These are phyloP conservation scores for Ericerus pela DNA, from an alignment of 1,140 invertebrate species.

Conservation along the genomic window DNA sequence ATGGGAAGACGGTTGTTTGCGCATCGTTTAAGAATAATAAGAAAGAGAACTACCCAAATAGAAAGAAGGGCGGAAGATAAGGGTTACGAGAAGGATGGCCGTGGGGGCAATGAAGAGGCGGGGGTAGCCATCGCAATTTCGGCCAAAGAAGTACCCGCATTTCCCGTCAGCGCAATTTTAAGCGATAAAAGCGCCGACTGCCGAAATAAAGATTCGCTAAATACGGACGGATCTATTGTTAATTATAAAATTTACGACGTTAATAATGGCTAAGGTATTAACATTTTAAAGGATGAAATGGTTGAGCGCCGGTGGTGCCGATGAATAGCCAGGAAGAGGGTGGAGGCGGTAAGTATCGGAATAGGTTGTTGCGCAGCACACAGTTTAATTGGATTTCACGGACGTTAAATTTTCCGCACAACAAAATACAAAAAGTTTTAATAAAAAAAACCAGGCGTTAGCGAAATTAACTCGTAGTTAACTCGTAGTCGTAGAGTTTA, in stretches of 20 bases:
- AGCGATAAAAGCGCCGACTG: neutral
- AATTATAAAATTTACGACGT: conserved; percentile 12
- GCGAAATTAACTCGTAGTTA: neutral
- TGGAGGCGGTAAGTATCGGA: neutral
- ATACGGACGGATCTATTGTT: conserved; percentile 10
- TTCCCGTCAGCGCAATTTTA: neutral
- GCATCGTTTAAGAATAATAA: too few species aligned
- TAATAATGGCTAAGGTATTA: conserved; percentile 10
- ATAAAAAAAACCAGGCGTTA: conserved; percentile 1
- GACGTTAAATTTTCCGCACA: neutral
- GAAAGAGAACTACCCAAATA: too few species aligned
- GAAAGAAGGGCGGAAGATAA: too few species aligned
- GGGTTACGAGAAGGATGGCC: too few species aligned
- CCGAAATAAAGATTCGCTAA: conserved; percentile 11
- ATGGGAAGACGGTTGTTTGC: too few species aligned
- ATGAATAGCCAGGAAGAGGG: too few species aligned
- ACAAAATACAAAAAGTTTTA: neutral
- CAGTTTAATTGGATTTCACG: conserved; percentile 10
- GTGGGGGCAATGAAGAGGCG: too few species aligned
- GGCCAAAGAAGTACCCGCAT: too few species aligned
- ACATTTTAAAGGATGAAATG: conserved; percentile 5
- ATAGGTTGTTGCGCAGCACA: conserved; percentile 5
- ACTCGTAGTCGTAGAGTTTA: neutral
- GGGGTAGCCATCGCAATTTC: too few species aligned
- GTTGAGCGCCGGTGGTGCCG: too few species aligned